Evolutionary conservation across 2,113 vertebrate species (phyloP).

Genomic region (Percina caprodes): DNA sequence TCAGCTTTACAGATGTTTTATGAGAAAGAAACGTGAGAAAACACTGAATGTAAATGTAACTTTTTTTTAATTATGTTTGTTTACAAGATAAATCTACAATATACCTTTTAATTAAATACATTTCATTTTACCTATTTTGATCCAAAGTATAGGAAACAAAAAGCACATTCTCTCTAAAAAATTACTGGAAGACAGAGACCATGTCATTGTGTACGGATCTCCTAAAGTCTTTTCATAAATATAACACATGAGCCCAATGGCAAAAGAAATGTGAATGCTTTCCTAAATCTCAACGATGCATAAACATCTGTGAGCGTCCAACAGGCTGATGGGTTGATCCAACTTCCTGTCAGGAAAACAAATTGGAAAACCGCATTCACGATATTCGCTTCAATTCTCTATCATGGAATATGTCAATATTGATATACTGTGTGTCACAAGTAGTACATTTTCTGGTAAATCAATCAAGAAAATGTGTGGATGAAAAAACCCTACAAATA

Average conservation of each 20-base stretch:
- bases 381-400: not conserved
- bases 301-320: not conserved
- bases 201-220: not conserved
- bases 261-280: not conserved
- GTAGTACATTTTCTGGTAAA: not conserved
- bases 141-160: not conserved
- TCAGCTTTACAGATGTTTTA: not conserved
- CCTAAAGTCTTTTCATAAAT: not conserved
- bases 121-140: not conserved
- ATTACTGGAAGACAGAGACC: not conserved
- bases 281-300: not conserved
- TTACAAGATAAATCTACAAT: not conserved
- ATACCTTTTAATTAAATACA: not conserved
- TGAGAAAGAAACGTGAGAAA: not conserved
- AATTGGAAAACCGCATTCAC: not conserved
- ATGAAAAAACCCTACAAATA: not conserved
- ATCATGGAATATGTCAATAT: not conserved
- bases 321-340: not conserved
- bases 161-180: not conserved
- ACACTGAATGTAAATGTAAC: not conserved
- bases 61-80: not conserved
- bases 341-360: not conserved
- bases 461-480: not conserved
- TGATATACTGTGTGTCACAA: not conserved
- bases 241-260: not conserved